Evolutionary conservation across 2,888 invertebrate genomes (phyloP).

Genomic region (Noctua janthe): DNA sequence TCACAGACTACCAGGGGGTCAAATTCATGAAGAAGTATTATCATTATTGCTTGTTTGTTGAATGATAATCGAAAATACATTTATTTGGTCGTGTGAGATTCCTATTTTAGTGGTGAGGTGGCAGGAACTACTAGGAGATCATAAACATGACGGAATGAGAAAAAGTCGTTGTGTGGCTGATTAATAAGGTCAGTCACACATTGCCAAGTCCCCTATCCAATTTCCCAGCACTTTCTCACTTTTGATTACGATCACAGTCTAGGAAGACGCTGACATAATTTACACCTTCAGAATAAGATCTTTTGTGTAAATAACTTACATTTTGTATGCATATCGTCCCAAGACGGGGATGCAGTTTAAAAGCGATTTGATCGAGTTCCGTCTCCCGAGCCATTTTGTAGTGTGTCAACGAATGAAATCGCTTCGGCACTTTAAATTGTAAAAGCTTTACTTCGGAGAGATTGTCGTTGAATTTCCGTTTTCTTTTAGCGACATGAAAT

Average conservation of each 20-base stretch:
- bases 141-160: too few relatives aligned
- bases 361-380: constrained; percentile 60
- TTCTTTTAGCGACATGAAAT: constrained; percentile 49
- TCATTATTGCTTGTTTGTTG: too few relatives aligned
- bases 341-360: constrained; percentile 52
- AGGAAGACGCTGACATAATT: constrained; percentile 1
- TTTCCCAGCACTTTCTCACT: constrained; percentile 11
- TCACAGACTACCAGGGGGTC: too few relatives aligned
- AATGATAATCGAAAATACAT: too few relatives aligned
- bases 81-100: too few relatives aligned
- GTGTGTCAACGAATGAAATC: constrained; percentile 58
- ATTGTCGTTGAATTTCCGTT: constrained; percentile 54
- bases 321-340: constrained; percentile 52
- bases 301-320: constrained; percentile 48
- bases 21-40: too few relatives aligned
- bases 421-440: constrained; percentile 61
- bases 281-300: constrained; percentile 7
- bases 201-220: constrained; percentile 11
- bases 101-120: too few relatives aligned
- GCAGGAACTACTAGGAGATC: too few relatives aligned
- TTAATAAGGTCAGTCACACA: not conserved
- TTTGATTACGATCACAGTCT: constrained; percentile 1
- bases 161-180: not conserved
- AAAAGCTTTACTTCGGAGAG: constrained; percentile 57
- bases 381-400: constrained; percentile 51